Evolutionary conservation across 2,113 vertebrate genomes (phyloP).

Genomic region (Malurus cyaneus): DNA sequence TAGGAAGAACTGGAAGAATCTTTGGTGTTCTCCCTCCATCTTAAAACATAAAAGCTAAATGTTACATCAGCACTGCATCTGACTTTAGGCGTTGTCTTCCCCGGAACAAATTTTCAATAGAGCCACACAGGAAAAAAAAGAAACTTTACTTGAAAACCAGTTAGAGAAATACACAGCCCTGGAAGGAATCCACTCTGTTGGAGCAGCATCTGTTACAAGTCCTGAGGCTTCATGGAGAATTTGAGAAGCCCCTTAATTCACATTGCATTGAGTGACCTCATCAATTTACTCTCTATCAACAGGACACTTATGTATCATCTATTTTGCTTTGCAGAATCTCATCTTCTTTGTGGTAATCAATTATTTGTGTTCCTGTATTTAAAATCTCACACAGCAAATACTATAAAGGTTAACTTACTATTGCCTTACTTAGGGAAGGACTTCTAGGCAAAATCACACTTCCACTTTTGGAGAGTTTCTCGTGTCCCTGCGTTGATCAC

Average conservation of each 20-base stretch:
- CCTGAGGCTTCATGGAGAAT: not conserved
- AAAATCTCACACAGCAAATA: not conserved
- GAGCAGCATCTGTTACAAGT: not conserved
- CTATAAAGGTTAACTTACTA: not conserved
- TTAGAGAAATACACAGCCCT: not conserved
- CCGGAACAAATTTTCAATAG: not conserved
- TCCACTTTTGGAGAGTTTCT: not conserved
- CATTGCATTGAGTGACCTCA: not conserved
- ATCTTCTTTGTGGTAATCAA: not conserved
- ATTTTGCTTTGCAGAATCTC: not conserved
- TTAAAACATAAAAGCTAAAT: not conserved
- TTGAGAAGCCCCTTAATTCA: not conserved
- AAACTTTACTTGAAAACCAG: not conserved
- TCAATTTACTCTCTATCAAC: not conserved
- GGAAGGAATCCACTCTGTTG: not conserved
- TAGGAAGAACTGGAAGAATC: not conserved
- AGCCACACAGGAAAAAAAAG: not conserved
- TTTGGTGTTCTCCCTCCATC: not conserved
- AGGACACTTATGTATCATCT: not conserved
- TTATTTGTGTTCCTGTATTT: not conserved
- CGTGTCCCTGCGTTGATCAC: fast-evolving
- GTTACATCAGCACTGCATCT: not conserved
- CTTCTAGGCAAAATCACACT: not conserved
- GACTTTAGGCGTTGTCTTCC: not conserved
- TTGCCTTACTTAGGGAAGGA: not conserved